Evolutionary conservation across 2,797 vertebrate genomes (phyloP).

Genomic region (Taeniopygia guttata): DNA sequence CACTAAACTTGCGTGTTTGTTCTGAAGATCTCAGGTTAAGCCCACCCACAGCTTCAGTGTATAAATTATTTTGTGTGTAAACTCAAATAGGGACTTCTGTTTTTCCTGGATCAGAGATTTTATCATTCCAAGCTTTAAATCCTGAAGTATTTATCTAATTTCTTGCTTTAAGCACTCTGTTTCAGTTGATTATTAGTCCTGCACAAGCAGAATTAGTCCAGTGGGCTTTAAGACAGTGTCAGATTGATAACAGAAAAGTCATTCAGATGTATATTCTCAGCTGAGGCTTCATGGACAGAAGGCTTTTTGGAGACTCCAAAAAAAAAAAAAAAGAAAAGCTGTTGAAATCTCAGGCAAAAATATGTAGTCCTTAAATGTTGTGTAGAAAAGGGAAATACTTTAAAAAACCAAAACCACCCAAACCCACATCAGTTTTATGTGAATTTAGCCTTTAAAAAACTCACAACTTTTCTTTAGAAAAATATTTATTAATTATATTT

Average conservation of each 20-base stretch:
- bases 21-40: background rate
- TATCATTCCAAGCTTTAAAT: background rate
- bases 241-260: background rate
- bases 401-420: background rate
- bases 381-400: background rate
- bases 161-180: background rate
- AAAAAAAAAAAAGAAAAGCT: background rate
- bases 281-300: background rate
- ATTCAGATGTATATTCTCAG: background rate
- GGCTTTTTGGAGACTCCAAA: background rate
- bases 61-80: background rate
- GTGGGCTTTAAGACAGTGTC: background rate
- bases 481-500: background rate
- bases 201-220: background rate
- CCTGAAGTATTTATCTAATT: background rate
- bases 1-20: background rate
- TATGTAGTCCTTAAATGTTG: background rate
- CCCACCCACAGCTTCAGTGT: background rate
- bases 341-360: background rate
- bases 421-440: background rate
- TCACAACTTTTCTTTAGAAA: background rate
- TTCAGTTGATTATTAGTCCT: background rate
- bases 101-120: background rate
- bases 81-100: accelerated
- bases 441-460: background rate